These are phyloP conservation scores for Daubentonia madagascariensis DNA, from an alignment of 2,113 vertebrate genomes.

Conservation along the genomic window DNA sequence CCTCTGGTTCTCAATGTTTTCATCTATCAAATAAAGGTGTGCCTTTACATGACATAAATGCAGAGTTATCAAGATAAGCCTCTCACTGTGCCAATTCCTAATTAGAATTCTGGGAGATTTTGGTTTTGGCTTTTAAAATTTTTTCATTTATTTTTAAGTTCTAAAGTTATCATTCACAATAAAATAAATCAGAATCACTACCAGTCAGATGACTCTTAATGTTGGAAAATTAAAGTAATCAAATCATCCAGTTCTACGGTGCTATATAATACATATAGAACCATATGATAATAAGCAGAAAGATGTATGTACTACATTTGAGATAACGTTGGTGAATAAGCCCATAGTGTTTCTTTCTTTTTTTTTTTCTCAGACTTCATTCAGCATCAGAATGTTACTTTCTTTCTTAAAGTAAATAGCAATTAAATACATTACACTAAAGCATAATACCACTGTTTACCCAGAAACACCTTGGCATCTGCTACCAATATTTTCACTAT, in stretches of 20 bases:
- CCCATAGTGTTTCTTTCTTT: neutral
- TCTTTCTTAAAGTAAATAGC: neutral
- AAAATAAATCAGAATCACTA: conserved; percentile 15
- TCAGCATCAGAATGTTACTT: neutral
- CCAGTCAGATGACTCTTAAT: neutral
- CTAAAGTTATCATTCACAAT: neutral
- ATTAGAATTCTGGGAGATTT: neutral
- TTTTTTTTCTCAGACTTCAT: too few relatives aligned
- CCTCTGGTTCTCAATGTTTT: neutral
- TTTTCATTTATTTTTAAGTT: neutral
- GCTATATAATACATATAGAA: neutral
- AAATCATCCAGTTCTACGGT: neutral
- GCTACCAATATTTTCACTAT: neutral
- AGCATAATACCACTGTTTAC: neutral
- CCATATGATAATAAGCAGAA: neutral
- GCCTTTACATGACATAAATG: neutral
- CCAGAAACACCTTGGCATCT: neutral
- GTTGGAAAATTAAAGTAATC: neutral
- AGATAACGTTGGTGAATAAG: neutral
- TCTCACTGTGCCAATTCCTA: neutral
- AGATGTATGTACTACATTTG: neutral
- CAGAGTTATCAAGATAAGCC: neutral
- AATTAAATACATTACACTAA: neutral
- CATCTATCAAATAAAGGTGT: neutral
- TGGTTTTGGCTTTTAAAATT: neutral